Percentiles rank a stretch among this genome's conserved stretches.
Evolutionary conservation across 2,888 invertebrate genomes (phyloP).

Genomic region (Minunthozetes semirufus): DNA sequence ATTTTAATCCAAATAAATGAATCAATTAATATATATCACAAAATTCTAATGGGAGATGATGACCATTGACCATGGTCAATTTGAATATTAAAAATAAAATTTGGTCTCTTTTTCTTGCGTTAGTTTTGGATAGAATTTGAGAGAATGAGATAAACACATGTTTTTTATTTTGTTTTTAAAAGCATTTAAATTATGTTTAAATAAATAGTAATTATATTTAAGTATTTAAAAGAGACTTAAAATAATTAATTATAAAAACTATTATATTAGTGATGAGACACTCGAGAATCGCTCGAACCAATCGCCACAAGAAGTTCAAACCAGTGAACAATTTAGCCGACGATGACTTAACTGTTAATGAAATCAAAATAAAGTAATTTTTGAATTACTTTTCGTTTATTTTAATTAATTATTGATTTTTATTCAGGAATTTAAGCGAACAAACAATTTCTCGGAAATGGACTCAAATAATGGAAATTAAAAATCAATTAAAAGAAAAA

Average conservation of each 20-base stretch:
- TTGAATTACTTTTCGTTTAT: not conserved
- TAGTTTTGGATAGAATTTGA: too few species aligned
- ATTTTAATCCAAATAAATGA: too few species aligned
- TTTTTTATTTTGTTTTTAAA: too few species aligned
- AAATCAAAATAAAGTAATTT: constrained; percentile 9
- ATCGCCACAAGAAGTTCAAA: constrained; percentile 33
- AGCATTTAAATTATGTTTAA: too few species aligned
- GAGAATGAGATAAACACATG: too few species aligned
- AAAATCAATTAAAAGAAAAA: constrained; percentile 14
- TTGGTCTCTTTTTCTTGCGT: too few species aligned
- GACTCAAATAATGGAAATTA: constrained; percentile 19
- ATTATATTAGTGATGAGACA: constrained; percentile 24
- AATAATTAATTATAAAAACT: not conserved
- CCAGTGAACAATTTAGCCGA: not conserved
- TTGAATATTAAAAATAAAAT: too few species aligned
- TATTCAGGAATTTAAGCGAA: constrained; percentile 27
- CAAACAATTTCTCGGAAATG: constrained; percentile 23
- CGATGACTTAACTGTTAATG: not conserved
- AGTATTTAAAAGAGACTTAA: not conserved
- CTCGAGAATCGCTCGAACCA: constrained; percentile 5
- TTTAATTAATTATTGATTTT: not conserved
- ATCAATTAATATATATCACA: too few species aligned
- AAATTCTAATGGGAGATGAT: too few species aligned
- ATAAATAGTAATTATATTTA: too few species aligned
- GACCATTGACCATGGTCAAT: too few species aligned